Base-by-base conservation (phyloP, 2,888 invertebrate species). In the Ametastegia equiseti region DNA sequence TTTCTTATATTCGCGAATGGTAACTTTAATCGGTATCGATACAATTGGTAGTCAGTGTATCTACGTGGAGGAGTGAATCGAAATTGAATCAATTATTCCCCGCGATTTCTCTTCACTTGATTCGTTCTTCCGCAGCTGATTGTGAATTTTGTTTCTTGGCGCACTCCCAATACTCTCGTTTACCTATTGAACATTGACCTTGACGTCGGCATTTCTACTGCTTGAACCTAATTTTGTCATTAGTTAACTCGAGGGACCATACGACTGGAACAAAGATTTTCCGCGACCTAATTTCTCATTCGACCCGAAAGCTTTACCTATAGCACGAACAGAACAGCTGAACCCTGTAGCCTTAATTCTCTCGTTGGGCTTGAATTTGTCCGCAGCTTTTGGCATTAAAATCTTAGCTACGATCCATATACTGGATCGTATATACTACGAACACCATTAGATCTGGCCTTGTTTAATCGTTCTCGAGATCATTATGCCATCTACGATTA, bases 141-240 rank as follows among this genome's bases (percentile, higher is more conserved):
- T n/a, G n/a, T n/a, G n/a, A n/a, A n/a, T 39, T n/a, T 19, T 75
- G 7, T 75, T 75, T 75, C 54, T 45, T 75, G 54, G 50, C 75
- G n/a, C 23, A 36, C 50, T 19, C 50, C 73, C 50, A 47, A 71
- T 11, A 45, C 71, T 47, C 13, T 47, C 42, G 47, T 27, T 75
- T 36, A 36, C 33, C 54, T 54, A 54, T 54, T 54, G 73, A 75
- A 30, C 73, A 27, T 75, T 36, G 73, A 75, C 73, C 75, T 75
- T 54, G 19, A 33, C 11, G 6, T 54, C 11, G 4, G 75, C 33
- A 50, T 75, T 50, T 75, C 75, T 75, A 50, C 75, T 33, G 60
- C 78, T 78, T 60, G 60, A 78, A 60, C 78, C 60, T 78, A 60
- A 60, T 42, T 78, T 30, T 63, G 60, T 78, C 78, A 78, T 78